Evolutionary conservation across 2,113 vertebrate species (phyloP).

Genomic region (Saguinus imperator): DNA sequence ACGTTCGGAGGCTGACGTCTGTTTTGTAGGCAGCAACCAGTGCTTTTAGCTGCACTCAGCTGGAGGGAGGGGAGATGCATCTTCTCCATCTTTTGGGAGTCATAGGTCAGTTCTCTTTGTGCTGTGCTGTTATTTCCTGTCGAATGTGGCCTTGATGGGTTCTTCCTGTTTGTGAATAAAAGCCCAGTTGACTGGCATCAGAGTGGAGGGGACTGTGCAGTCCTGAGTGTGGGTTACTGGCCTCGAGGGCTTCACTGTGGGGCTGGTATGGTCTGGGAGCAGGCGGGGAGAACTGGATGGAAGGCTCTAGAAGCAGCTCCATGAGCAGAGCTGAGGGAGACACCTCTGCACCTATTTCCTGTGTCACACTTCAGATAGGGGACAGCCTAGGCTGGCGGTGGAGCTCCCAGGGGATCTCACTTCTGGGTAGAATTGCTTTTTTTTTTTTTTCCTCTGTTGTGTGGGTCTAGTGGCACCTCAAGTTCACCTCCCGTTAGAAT

Average conservation of each 20-base stretch:
- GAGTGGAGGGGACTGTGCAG: not conserved
- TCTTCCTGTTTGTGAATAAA: not conserved
- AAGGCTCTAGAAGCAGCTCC: not conserved
- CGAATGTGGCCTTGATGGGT: not conserved
- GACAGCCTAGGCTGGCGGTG: not conserved
- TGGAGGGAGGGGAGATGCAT: not conserved
- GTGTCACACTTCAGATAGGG: rapidly evolving
- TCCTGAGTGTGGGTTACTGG: no score
- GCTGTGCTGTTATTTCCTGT: not conserved
- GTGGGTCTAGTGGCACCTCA: not conserved
- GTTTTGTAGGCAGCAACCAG: rapidly evolving
- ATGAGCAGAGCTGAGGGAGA: not conserved
- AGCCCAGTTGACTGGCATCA: not conserved
- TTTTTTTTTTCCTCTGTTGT: no score
- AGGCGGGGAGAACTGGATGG: no score
- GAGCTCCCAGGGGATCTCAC: not conserved
- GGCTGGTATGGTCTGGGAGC: not conserved
- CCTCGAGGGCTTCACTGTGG: no score
- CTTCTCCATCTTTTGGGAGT: not conserved
- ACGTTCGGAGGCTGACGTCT: not conserved
- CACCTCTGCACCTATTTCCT: not conserved
- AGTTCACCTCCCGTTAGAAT: not conserved
- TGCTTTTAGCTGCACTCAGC: no score
- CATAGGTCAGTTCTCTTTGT: not conserved
- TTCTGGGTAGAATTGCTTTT: not conserved